Evolutionary conservation across 35 echinoderm and acorn worm genomes (phyloP), one percentile per base, ranked within the genome.

Genomic region (Diadema setosum): DNA sequence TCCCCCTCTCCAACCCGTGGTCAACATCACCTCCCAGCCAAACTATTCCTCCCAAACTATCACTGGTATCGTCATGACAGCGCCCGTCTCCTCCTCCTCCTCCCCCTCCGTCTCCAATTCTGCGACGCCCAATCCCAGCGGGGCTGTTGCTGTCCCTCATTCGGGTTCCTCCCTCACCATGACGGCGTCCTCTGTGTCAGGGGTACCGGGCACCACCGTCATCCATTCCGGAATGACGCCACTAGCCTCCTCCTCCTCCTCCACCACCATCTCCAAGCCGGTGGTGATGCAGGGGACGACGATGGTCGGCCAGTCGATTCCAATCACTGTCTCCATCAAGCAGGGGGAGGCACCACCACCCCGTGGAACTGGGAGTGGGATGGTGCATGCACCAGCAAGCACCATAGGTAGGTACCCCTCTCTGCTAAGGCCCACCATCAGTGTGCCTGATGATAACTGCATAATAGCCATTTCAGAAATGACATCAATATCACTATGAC

Each of bases 21-120:
- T 81, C 9, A 41, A 27, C n/a, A 44, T 88, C 1, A 35, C 21
- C 25, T 55, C 14, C 35, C 44, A 56, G 31, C 81, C 15, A 8
- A n/a, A n/a, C n/a, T n/a, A n/a, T n/a, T 33, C 64, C 16, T 31
- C 40, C 2, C 85, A 88, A 76, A 25, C 83, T 6, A 75, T 50
- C n/a, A 81, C 86, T 73, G 75, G 67, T 41, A 88, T 88, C 39
- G 45, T 88, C 12, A 88, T 88, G 86, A 58, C 84, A 1, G 64
- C 39, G 56, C 43, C 46, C 41, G 39, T 43, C 14, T 11, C 83
- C 4, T 83, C 81, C 45, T 52, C 23, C n/a, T 83, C 35, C 31
- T 36, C 61, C 18, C 16, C 61, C 18, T 67, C 73, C 34, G 3
- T 5, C 18, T 46, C 50, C 36, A 65, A 23, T 14, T 17, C 25